phyloP scores from a whole-genome alignment of 2,113 vertebrate species.

The Meles meles region DNA sequence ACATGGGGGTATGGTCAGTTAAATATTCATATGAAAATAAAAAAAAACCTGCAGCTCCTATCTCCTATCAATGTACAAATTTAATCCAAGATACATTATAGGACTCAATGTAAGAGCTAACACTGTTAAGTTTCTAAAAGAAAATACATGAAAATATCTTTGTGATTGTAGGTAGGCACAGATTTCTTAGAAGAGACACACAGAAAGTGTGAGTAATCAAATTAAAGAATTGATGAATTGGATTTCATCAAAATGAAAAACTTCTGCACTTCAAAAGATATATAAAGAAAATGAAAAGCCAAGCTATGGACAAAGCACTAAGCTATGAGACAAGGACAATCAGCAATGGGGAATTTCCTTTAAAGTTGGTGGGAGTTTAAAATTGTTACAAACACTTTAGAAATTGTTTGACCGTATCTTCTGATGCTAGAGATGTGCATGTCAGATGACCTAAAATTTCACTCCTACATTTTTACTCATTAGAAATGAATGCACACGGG shows the following conservation, averaged over 20 bases:
- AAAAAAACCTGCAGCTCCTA: background rate
- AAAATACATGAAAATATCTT: background rate
- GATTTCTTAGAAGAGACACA: background rate
- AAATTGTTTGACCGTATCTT: background rate
- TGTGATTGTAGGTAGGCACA: background rate
- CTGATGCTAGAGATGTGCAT: background rate
- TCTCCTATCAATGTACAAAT: background rate
- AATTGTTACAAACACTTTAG: background rate
- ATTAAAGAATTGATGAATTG: background rate
- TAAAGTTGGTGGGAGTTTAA: background rate
- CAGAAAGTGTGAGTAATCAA: background rate
- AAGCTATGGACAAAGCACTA: background rate
- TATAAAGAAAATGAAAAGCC: background rate
- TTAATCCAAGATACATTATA: conserved; percentile 12
- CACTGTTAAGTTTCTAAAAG: background rate
- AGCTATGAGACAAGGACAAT: background rate
- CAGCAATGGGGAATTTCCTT: background rate
- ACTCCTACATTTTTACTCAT: background rate
- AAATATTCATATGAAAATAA: background rate
- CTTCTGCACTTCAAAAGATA: background rate
- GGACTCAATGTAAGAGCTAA: background rate
- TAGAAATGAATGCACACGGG: background rate
- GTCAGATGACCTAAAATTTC: background rate
- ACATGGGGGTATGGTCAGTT: background rate
- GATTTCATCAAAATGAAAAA: conserved; percentile 1